phyloP scores from a whole-genome alignment of 1,140 invertebrate species.

The Brachionus rotundiformis region DNA sequence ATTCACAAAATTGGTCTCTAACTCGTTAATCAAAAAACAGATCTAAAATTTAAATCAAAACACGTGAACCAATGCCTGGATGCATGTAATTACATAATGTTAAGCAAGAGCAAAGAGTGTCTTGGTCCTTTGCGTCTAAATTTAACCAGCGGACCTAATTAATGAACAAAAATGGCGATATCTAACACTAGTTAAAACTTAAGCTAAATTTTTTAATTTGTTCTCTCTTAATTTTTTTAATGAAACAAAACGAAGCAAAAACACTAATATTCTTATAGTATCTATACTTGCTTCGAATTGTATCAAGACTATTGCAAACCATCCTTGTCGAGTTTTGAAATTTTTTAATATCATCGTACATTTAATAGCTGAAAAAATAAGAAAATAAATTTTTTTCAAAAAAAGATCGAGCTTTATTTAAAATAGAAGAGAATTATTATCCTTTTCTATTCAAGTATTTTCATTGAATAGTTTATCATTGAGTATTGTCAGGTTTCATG shows the following conservation, averaged over 20 bases:
- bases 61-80: not conserved
- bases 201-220: constrained; percentile 46
- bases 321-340: constrained; percentile 46
- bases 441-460: constrained; percentile 23
- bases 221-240: constrained; percentile 10
- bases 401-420: constrained; percentile 32
- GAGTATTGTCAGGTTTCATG: not conserved
- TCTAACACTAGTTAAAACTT: not conserved
- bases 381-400: not conserved
- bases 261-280: constrained; percentile 31
- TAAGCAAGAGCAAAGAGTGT: not conserved
- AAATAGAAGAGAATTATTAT: not conserved
- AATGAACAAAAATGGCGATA: not conserved
- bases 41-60: not conserved
- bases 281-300: constrained; percentile 10
- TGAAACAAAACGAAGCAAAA: constrained; percentile 34
- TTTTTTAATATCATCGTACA: constrained; percentile 39
- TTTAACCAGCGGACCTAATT: constrained; percentile 6
- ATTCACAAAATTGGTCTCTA: constrained; percentile 1
- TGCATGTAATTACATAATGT: not conserved
- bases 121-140: not conserved
- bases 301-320: constrained; percentile 38
- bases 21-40: constrained; percentile 4
- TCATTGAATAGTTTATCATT: not conserved
- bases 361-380: constrained; percentile 14